phyloP scores from a whole-genome alignment of 2,888 invertebrate species.

The Andrena minutula region DNA sequence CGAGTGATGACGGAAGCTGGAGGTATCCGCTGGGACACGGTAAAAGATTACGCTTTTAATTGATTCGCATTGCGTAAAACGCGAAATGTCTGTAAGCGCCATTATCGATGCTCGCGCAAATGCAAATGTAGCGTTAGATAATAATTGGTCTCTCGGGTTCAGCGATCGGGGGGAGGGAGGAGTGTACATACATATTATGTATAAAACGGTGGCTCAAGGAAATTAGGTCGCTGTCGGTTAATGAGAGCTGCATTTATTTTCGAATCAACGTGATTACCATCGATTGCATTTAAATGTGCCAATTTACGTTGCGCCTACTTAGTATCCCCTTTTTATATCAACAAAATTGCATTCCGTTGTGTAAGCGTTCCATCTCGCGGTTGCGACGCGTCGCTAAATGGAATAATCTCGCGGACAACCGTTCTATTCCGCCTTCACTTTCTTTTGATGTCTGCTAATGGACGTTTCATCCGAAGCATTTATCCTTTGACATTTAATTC shows the following conservation, averaged over 20 bases:
- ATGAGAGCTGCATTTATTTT: conserved; percentile 39
- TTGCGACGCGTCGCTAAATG: background rate
- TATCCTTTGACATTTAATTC: background rate
- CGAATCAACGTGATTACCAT: background rate
- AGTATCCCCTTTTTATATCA: background rate
- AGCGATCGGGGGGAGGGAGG: conserved; percentile 3
- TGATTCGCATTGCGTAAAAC: background rate
- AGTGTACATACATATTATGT: background rate
- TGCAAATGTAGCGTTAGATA: conserved; percentile 14
- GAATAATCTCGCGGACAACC: background rate
- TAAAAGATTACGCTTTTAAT: background rate
- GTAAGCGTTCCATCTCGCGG: background rate
- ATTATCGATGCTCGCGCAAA: conserved; percentile 23
- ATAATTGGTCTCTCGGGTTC: conserved; percentile 30
- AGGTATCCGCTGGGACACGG: background rate
- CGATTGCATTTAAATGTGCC: conserved; percentile 22
- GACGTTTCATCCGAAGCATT: background rate
- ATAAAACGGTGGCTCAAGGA: background rate
- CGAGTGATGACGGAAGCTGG: background rate
- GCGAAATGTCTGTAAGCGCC: background rate
- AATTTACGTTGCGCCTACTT: background rate
- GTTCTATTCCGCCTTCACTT: conserved; percentile 3
- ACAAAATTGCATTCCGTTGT: conserved; percentile 21
- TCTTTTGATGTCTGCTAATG: background rate
- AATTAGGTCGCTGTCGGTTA: conserved; percentile 35